Conservation (phyloP, 2,113 vertebrate species). For the Boleophthalmus pectinirostris region DNA sequence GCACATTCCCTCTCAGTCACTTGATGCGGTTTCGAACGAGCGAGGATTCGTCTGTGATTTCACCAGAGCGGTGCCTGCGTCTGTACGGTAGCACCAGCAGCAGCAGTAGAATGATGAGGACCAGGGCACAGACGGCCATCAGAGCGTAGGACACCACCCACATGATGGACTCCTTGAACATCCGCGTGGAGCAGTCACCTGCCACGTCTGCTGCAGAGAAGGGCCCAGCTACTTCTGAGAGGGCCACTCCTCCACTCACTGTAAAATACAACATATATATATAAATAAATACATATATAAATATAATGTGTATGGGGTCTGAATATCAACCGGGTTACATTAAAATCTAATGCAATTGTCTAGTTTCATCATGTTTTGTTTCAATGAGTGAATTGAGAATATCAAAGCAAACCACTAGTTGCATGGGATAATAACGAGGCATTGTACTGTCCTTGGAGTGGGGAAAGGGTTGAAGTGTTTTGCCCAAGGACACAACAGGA, state of each 20-base stretch:
- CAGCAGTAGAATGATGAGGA: slow-evolving; percentile 83
- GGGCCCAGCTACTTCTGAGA: slow-evolving; percentile 91
- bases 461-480: too few relatives aligned
- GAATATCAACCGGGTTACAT: neutral
- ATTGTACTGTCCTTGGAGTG: neutral
- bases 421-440: neutral
- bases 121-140: slow-evolving; percentile 85
- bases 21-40: slow-evolving; percentile 94
- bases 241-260: slow-evolving; percentile 77
- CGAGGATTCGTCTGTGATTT: slow-evolving; percentile 92
- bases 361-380: neutral
- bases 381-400: neutral
- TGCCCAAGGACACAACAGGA: neutral
- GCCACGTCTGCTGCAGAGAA: slow-evolving; percentile 84
- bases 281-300: neutral
- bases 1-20: slow-evolving; percentile 71
- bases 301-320: too few relatives aligned
- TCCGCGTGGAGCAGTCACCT: slow-evolving; percentile 79
- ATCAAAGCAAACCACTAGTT: neutral
- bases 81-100: slow-evolving; percentile 83
- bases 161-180: slow-evolving; percentile 79
- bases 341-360: neutral
- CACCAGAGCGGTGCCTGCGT: slow-evolving; percentile 65
- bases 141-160: slow-evolving; percentile 92
- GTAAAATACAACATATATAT: slow-evolving; percentile 12